These are phyloP conservation scores for Melinaea marsaeus DNA, from an alignment of 2,888 invertebrate genomes.

Conservation along the genomic window DNA sequence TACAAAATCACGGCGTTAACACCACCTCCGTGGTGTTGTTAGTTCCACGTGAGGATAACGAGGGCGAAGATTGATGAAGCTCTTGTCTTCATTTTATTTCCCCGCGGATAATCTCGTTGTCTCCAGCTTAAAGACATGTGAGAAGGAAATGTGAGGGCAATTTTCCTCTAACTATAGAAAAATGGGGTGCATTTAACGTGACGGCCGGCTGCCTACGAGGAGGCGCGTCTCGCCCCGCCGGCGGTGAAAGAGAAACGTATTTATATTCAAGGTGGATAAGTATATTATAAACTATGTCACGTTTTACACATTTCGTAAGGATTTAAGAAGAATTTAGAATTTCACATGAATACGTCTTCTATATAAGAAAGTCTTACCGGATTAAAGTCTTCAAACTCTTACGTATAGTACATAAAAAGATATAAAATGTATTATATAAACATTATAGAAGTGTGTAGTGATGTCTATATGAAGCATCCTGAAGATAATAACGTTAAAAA, in stretches of 20 bases:
- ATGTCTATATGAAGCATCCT: slow-evolving; percentile 10
- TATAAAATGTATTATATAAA: too few species aligned
- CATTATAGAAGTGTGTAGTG: too few species aligned
- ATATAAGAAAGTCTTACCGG: too few species aligned
- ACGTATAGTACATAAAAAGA: too few species aligned
- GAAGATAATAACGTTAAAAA: slow-evolving; percentile 5
- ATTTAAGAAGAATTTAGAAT: background rate
- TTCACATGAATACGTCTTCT: background rate
- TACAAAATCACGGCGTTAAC: background rate
- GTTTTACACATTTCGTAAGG: background rate
- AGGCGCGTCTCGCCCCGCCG: slow-evolving; percentile 35
- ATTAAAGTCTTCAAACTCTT: too few species aligned
- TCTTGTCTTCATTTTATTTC: slow-evolving; percentile 71
- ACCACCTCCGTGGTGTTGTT: slow-evolving; percentile 21
- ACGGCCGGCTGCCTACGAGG: slow-evolving; percentile 58
- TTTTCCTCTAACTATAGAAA: slow-evolving; percentile 74
- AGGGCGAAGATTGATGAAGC: slow-evolving; percentile 65
- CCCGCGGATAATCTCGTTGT: slow-evolving; percentile 74
- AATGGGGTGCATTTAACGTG: slow-evolving; percentile 70
- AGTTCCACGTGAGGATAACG: slow-evolving; percentile 30
- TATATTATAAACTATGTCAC: slow-evolving; percentile 9
- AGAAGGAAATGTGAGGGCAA: slow-evolving; percentile 74
- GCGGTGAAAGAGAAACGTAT: slow-evolving; percentile 21
- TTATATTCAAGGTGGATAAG: slow-evolving; percentile 9
- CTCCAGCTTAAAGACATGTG: slow-evolving; percentile 74